Evolutionary conservation across 2,797 vertebrate genomes (phyloP).

Genomic region (Enteromius fasciolatus): DNA sequence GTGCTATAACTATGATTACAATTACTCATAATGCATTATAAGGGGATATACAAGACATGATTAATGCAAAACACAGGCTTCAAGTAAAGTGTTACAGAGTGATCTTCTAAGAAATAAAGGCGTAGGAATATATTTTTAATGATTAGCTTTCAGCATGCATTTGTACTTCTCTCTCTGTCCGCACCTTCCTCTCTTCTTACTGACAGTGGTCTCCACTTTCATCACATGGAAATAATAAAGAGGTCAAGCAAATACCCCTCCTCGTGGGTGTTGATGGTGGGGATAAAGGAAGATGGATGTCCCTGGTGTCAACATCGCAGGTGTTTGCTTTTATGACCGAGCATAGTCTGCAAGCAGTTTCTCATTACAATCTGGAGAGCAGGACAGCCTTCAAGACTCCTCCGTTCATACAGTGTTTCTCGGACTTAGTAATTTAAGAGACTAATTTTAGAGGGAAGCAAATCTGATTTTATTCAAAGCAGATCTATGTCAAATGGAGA

Average conservation of each 20-base stretch:
- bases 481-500: constrained; percentile 80
- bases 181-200: constrained; percentile 53
- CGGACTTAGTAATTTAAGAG: constrained; percentile 80
- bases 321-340: constrained; percentile 78
- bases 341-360: constrained; percentile 74
- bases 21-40: background rate
- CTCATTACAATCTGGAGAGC: constrained; percentile 74
- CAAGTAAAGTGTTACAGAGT: background rate
- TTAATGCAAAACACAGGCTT: background rate
- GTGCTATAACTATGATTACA: background rate
- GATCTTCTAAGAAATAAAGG: background rate
- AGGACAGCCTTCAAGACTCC: constrained; percentile 72
- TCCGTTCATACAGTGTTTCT: constrained; percentile 73
- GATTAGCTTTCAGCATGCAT: constrained; percentile 5
- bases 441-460: constrained; percentile 74
- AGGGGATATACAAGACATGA: background rate
- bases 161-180: constrained; percentile 23
- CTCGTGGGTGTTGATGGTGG: constrained; percentile 69
- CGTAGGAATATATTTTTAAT: constrained; percentile 4
- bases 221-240: constrained; percentile 66
- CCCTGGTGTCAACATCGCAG: constrained; percentile 74
- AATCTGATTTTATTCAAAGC: constrained; percentile 85
- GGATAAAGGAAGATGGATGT: constrained; percentile 78
- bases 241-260: constrained; percentile 74
- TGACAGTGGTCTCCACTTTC: constrained; percentile 66